Percentiles rank a stretch among this genome's conserved stretches.
These are phyloP conservation scores for Maconellicoccus hirsutus DNA, from an alignment of 1,140 invertebrate genomes.

Conservation along the genomic window DNA sequence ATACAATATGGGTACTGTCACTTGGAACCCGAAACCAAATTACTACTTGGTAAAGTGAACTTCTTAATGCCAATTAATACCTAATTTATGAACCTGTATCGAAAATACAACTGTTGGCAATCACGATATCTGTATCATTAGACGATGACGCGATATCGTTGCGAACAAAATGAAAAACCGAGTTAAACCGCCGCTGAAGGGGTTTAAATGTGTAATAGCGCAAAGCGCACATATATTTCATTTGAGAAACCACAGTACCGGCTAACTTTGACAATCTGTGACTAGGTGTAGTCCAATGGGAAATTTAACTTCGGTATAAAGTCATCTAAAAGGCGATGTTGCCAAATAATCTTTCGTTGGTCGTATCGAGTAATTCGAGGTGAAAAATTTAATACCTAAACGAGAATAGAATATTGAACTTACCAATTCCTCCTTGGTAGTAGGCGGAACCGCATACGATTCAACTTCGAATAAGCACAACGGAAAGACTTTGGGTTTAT, in stretches of 20 bases:
- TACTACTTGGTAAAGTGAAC: neutral
- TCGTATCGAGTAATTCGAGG: no score
- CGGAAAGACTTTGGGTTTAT: constrained; percentile 64
- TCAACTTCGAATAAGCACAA: constrained; percentile 74
- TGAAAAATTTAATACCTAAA: no score
- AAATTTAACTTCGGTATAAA: no score
- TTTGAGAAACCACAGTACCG: no score
- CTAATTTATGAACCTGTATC: neutral
- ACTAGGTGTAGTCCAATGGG: no score
- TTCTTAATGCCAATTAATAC: neutral
- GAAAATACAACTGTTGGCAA: neutral
- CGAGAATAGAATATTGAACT: constrained; percentile 24
- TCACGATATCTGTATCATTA: constrained; percentile 1
- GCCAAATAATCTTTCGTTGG: no score
- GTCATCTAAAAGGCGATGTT: no score
- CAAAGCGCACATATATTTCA: no score
- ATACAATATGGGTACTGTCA: no score
- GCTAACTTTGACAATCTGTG: no score
- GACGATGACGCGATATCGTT: neutral
- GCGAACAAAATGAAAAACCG: neutral
- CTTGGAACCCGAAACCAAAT: neutral
- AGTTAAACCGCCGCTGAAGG: neutral
- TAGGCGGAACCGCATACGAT: constrained; percentile 42
- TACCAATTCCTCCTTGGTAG: constrained; percentile 39
- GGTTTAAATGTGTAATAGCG: neutral